Base-by-base conservation (phyloP, 1,140 invertebrate species). In the Laodelphax striatellus region DNA sequence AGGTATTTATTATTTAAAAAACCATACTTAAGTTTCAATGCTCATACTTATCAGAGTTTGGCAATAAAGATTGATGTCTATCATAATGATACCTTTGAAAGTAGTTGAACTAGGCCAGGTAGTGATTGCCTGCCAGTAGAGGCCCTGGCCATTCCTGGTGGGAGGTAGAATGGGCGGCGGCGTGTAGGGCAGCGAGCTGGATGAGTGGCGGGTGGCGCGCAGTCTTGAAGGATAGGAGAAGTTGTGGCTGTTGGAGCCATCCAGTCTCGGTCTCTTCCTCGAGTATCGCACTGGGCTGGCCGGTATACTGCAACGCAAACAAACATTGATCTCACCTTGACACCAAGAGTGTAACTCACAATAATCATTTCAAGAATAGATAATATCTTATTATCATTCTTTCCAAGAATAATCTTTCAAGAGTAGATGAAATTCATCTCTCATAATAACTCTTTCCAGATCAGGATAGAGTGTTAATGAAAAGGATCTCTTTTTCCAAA, bases 161-260 rank as follows among this genome's bases (percentile, higher is more conserved):
- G 94, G 94, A 70, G 90, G 90, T 13, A 97, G 74, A 66, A 97
- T 93, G 0, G 94, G 94, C 31, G 91, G 88, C 2, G 94, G 93
- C 0, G 93, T 97, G 69, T 93, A 95, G 52, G 83, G 83, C 10
- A 68, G 61, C 17, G 63, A 52, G 38, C 66, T 64, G 44, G 58
- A 55, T 10, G 54, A 41, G 61, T 73, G 75, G 24, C 76, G 73
- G 65, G 69, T 78, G 66, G 80, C 79, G 17, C 82, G 71, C 8
- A 85, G 69, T 38, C 80, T 74, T 66, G 80, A 74, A 72, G 77
- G 71, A 65, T 76, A 69, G 65, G 73, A 16, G 0, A 34, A 52
- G 34, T 60, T 54, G 24, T 54, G 52, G 13, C 38, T 38, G 21
- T 52, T 44, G 34, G 19, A 46, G 73, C 70, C 66, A 16, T 86